Evolutionary conservation across 2,797 vertebrate genomes (phyloP).

Genomic region (Sebastes cheni): DNA sequence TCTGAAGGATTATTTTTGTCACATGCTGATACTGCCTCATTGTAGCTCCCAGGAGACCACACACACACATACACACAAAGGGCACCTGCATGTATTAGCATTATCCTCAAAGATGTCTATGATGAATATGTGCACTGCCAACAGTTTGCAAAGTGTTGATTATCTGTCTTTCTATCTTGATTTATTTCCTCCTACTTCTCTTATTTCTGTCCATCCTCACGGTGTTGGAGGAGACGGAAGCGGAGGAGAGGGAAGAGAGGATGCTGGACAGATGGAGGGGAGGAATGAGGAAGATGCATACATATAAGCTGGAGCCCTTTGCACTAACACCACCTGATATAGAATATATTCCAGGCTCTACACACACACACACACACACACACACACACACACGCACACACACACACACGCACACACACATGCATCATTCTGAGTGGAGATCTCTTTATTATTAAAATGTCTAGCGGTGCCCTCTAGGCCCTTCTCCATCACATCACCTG

Average conservation of each 20-base stretch:
- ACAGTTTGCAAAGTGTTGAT: background rate
- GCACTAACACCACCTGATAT: constrained; percentile 10
- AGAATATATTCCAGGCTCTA: constrained; percentile 5
- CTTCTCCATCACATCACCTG: constrained; percentile 60
- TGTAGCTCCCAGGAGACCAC: constrained; percentile 9
- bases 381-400: background rate
- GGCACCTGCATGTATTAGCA: constrained; percentile 4
- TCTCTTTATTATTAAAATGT: constrained; percentile 71
- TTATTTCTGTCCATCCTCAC: background rate
- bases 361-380: background rate
- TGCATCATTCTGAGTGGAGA: constrained; percentile 23
- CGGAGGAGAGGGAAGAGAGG: background rate
- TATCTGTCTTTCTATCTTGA: background rate
- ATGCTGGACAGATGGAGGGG: constrained; percentile 4
- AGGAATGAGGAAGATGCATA: background rate
- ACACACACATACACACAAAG: background rate
- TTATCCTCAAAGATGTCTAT: background rate
- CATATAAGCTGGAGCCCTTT: background rate
- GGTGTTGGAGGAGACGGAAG: background rate
- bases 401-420: background rate
- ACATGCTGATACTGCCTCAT: constrained; percentile 24
- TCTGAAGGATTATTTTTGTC: constrained; percentile 37
- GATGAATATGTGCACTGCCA: background rate
- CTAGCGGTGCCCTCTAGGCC: constrained; percentile 58
- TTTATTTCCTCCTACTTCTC: background rate